Percentiles rank a stretch among this genome's conserved stretches.
phyloP scores from a whole-genome alignment of 2,797 vertebrate species.

The Hydrophis major region DNA sequence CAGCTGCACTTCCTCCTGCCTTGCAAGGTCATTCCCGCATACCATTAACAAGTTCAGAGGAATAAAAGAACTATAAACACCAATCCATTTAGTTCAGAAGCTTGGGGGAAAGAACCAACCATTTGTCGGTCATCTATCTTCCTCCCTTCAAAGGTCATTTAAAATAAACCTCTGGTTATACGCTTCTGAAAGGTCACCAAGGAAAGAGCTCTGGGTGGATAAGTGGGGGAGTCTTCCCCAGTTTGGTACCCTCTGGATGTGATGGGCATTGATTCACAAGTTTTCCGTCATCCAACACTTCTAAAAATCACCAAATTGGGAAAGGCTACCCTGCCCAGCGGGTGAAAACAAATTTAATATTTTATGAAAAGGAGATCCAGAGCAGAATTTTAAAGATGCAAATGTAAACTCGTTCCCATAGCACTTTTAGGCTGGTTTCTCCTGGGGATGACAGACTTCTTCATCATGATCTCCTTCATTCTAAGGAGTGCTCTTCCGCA shows the following conservation, averaged over 20 bases:
- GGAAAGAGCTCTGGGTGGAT: neutral
- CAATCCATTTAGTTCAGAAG: neutral
- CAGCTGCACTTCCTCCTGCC: neutral
- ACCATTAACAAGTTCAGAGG: neutral
- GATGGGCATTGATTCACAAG: neutral
- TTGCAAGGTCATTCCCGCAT: neutral
- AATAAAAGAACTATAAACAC: neutral
- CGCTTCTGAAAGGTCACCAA: neutral
- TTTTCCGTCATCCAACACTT: neutral
- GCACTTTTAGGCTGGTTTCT: neutral
- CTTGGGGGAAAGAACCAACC: neutral
- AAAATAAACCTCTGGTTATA: neutral
- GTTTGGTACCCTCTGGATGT: neutral
- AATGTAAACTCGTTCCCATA: neutral
- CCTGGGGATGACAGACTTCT: no score
- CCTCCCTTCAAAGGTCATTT: neutral
- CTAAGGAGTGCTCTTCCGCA: neutral
- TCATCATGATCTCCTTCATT: neutral
- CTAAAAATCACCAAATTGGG: neutral
- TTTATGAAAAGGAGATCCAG: no score
- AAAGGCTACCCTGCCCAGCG: neutral
- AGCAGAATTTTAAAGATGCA: neutral
- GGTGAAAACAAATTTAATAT: neutral
- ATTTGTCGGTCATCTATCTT: neutral
- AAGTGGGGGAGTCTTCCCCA: neutral